These are phyloP conservation scores for Thecophora atra DNA, from an alignment of 2,888 invertebrate species.

Conservation along the genomic window DNA sequence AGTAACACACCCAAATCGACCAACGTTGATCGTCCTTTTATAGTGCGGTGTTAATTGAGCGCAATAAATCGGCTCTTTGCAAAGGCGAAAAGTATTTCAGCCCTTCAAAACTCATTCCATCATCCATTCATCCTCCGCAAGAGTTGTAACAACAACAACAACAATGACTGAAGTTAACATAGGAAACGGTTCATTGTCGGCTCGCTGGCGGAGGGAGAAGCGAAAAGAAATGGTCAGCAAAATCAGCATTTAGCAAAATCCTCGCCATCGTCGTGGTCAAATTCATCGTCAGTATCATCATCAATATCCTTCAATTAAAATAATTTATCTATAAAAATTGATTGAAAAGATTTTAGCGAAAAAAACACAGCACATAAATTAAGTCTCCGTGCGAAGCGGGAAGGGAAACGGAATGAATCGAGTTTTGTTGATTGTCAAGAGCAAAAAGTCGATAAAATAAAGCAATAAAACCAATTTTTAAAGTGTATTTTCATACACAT, in stretches of 20 bases:
- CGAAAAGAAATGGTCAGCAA: too few species aligned
- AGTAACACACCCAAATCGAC: conserved; percentile 2
- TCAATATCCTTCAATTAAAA: conserved; percentile 40
- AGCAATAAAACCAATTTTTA: too few species aligned
- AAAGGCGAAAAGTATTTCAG: conserved; percentile 30
- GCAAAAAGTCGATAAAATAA: too few species aligned
- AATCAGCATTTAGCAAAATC: too few species aligned
- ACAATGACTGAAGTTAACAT: conserved; percentile 4
- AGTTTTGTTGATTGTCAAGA: too few species aligned
- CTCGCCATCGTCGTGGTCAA: too few species aligned
- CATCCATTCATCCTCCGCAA: neutral
- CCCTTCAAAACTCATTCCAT: conserved; percentile 1
- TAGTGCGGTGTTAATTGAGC: conserved; percentile 48
- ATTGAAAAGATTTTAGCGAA: neutral
- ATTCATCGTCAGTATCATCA: conserved; percentile 40
- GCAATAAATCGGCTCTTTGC: conserved; percentile 48
- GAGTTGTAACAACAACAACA: neutral
- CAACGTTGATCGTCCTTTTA: conserved; percentile 17
- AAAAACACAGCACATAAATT: too few species aligned
- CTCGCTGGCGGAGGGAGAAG: too few species aligned
- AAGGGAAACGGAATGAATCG: too few species aligned
- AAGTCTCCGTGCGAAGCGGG: too few species aligned
- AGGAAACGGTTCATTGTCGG: too few species aligned
- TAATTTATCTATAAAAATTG: conserved; percentile 38
- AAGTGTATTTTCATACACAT: too few species aligned